Percentiles rank a stretch among this genome's conserved stretches.
Evolutionary conservation across 2,113 vertebrate species (phyloP).

Genomic region (Catagonus wagneri): DNA sequence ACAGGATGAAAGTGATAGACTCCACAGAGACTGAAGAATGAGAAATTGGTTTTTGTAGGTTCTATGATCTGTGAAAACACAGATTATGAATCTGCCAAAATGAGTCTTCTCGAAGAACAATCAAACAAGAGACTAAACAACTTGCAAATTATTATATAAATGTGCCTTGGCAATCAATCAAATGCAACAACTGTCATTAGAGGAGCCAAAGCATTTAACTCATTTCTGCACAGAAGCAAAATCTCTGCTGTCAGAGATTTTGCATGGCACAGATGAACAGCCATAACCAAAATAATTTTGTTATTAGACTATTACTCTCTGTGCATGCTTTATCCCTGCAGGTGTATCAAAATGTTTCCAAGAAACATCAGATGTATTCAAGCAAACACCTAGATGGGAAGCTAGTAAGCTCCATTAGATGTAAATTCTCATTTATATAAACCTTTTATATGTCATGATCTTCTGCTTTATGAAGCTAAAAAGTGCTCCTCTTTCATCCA

Average conservation of each 20-base stretch:
- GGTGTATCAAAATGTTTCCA: constrained; percentile 10
- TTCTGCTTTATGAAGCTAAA: not conserved
- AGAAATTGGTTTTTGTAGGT: not conserved
- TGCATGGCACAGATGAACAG: not conserved
- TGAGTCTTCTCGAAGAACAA: not conserved
- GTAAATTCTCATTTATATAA: not conserved
- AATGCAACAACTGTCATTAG: not conserved
- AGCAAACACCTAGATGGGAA: not conserved
- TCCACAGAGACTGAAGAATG: not conserved
- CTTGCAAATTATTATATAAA: constrained; percentile 27
- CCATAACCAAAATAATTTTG: not conserved
- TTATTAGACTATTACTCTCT: not conserved
- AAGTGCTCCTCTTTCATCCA: not conserved
- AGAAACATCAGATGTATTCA: not conserved
- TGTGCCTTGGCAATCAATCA: constrained; percentile 10
- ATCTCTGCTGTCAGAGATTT: not conserved
- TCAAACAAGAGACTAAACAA: not conserved
- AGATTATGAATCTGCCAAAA: not conserved
- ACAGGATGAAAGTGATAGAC: not conserved
- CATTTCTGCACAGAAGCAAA: constrained; percentile 8
- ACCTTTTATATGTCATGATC: not conserved
- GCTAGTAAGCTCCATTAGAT: not conserved
- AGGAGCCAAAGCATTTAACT: constrained; percentile 33
- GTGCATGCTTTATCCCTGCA: not conserved
- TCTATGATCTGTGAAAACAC: constrained; percentile 14